Conservation (phyloP, 2,113 vertebrate genomes). For the Brachypteracias leptosomus region DNA sequence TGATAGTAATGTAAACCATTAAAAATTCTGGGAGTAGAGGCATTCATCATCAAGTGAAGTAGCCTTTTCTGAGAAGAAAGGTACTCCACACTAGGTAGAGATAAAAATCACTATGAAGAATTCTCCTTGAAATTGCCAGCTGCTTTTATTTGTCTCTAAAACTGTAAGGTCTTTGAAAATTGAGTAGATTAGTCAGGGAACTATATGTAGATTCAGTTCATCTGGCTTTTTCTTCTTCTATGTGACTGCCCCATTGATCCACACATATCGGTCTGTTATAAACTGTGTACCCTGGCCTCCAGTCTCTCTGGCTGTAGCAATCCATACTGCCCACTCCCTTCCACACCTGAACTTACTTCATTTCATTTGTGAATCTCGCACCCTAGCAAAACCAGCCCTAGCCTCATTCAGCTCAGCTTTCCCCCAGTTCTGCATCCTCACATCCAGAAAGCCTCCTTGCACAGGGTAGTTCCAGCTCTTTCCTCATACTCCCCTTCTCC, state of each 20-base stretch:
- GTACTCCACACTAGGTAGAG: neutral
- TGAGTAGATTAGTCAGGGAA: neutral
- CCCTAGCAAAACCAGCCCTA: neutral
- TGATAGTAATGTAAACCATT: neutral
- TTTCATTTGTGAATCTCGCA: neutral
- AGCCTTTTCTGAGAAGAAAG: neutral
- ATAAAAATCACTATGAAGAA: neutral
- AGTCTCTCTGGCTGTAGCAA: neutral
- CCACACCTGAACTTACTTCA: neutral
- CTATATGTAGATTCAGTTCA: neutral
- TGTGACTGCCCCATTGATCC: neutral
- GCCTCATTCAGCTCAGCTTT: neutral
- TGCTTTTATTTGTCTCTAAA: neutral
- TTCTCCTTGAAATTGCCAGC: neutral
- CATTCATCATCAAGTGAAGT: neutral
- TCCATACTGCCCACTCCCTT: neutral
- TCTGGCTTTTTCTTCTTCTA: neutral
- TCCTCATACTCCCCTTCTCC: neutral
- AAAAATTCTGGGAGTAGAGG: neutral
- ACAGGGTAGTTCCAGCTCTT: neutral
- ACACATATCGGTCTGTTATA: neutral
- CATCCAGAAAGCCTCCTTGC: neutral
- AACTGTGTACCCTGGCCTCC: too few species aligned
- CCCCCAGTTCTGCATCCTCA: neutral
- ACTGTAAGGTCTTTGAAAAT: neutral